A percentile compares a stretch with the other conserved stretches of the same genome.
These are phyloP conservation scores for Gonioctena quinquepunctata DNA, from an alignment of 1,140 invertebrate genomes.

Conservation along the genomic window DNA sequence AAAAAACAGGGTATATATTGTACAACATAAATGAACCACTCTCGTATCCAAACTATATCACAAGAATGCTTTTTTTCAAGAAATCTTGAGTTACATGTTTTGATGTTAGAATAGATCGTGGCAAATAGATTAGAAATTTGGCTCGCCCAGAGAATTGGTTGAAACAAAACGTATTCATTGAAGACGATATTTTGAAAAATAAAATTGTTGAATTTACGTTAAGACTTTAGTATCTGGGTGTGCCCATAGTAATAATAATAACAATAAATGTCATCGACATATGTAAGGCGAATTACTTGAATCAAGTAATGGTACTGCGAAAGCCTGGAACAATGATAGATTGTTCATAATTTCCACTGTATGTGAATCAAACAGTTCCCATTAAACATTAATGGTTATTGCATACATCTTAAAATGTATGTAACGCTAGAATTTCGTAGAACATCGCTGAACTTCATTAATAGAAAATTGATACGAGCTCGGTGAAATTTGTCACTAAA, in stretches of 20 bases:
- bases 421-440: no score
- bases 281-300: no score
- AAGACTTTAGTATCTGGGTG: not conserved
- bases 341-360: no score
- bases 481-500: no score
- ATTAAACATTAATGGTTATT: no score
- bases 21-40: not conserved
- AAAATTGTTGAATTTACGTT: no score
- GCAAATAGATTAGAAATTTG: not conserved
- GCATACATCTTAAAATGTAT: no score
- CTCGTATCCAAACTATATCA: not conserved
- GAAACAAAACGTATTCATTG: not conserved
- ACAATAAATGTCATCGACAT: not conserved
- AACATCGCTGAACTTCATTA: no score
- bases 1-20: not conserved
- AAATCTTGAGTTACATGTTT: not conserved
- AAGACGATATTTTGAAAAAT: not conserved
- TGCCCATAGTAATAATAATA: not conserved
- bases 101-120: slow-evolving; percentile 2
- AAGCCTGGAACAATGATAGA: no score
- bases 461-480: no score
- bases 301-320: no score
- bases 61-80: not conserved
- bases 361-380: no score
- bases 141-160: not conserved